Conservation (phyloP, 2,797 vertebrate species). For the Etheostoma nigrum region DNA sequence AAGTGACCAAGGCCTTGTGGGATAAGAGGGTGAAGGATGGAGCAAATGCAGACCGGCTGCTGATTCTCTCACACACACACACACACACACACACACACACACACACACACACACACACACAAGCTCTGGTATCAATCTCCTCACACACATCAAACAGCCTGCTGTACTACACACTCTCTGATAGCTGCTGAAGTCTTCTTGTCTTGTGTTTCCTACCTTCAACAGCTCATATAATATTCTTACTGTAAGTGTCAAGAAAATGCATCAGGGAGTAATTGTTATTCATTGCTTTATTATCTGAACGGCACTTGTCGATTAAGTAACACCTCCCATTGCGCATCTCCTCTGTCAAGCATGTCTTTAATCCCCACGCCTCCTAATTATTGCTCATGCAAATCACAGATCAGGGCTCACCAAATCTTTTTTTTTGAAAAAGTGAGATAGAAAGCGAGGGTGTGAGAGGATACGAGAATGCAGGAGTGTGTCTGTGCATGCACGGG, state of each 20-base stretch:
- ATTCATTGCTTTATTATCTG: slow-evolving; percentile 76
- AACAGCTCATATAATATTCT: slow-evolving; percentile 41
- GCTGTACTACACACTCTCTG: slow-evolving; percentile 30
- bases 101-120: slow-evolving; percentile 14
- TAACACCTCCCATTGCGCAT: slow-evolving; percentile 57
- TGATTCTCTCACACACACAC: slow-evolving; percentile 64
- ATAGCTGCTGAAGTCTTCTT: slow-evolving; percentile 38
- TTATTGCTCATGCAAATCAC: slow-evolving; percentile 79
- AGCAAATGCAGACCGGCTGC: slow-evolving; percentile 78
- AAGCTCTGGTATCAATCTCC: slow-evolving; percentile 56
- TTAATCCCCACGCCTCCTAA: slow-evolving; percentile 75
- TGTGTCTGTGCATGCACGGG: slow-evolving; percentile 38
- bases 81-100: slow-evolving; percentile 60
- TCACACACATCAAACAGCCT: slow-evolving; percentile 48
- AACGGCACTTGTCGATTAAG: slow-evolving; percentile 64
- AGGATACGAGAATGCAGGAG: slow-evolving; percentile 52
- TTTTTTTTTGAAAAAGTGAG: slow-evolving; percentile 36
- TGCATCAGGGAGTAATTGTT: slow-evolving; percentile 57
- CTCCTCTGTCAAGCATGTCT: slow-evolving; percentile 60
- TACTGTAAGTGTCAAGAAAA: slow-evolving; percentile 39
- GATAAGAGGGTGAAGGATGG: slow-evolving; percentile 85
- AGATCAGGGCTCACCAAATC: slow-evolving; percentile 64
- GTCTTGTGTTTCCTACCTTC: slow-evolving; percentile 30
- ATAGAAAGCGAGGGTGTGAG: slow-evolving; percentile 23
- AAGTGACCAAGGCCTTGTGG: slow-evolving; percentile 76